Evolutionary conservation across 2,888 invertebrate genomes (phyloP), one percentile per base, ranked within the genome.

Genomic region (Noctua fimbriata): DNA sequence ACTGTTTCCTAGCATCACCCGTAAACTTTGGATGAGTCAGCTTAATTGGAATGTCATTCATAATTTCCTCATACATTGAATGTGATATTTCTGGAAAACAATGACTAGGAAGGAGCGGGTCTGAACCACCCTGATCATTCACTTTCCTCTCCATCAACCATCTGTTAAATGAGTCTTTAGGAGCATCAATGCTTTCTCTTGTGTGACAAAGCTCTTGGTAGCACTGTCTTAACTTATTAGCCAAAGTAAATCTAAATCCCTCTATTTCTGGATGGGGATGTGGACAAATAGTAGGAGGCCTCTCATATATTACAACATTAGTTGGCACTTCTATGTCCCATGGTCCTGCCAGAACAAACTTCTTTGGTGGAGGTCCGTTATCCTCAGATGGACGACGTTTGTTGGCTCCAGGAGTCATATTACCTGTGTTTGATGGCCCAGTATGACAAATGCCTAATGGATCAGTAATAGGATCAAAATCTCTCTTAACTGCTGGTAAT

Each of bases 31-130:
- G 99, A 94, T 99, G 98, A n/a, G 98, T 98, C 81, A 99, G 97
- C 95, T 99, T 99, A 82, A 99, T 99, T 18, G 99, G 99, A 93
- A 99, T 99, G 95, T 99, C 99, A 95, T 99, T 99, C 99, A 99
- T 99, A 76, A 99, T 99, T 97, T 99, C 99, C 87, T 99, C 98
- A 95, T 99, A 99, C 99, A 99, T 99, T 2, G 98, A 98, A 93
- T 98, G 98, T 10, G 99, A 99, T 90, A 99, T 98, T 96, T 99
- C 99, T 2, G 99, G 98, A 89, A 98, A 98, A 95, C 99, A 99
- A 93, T 98, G 98, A 94, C 99, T 99, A 14, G 99, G 99, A 73
- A 99, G 96, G 73, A 99, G 95, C 0, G 99, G 99, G 96, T 99
- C 99, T 78, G 98, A 98, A 2, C 99, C 99, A 91, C 97, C 97